These are phyloP conservation scores for Drosophila mercatorum DNA, from an alignment of 2,888 invertebrate genomes.

Conservation along the genomic window DNA sequence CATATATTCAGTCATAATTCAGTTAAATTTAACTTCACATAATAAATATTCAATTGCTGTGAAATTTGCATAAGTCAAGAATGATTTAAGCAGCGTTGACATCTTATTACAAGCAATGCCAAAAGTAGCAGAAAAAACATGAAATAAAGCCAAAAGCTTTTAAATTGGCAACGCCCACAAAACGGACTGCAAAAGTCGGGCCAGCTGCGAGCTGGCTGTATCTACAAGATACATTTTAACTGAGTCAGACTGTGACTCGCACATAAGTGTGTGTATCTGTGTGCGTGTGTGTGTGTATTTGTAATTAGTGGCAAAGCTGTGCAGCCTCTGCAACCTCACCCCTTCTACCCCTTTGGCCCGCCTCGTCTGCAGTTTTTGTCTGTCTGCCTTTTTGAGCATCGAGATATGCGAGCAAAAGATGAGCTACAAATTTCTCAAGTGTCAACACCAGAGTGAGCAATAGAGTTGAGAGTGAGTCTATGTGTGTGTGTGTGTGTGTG, in stretches of 20 bases:
- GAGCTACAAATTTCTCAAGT: conserved; percentile 85
- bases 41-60: conserved; percentile 31
- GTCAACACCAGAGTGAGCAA: conserved; percentile 82
- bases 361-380: conserved; percentile 67
- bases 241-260: conserved; percentile 21
- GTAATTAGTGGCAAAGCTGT: conserved; percentile 71
- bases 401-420: conserved; percentile 77
- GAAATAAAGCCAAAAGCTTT: conserved; percentile 13
- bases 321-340: background rate
- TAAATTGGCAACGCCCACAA: conserved; percentile 36
- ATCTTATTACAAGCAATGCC: conserved; percentile 73
- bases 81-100: conserved; percentile 73
- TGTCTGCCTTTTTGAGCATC: conserved; percentile 54
- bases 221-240: conserved; percentile 58
- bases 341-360: background rate
- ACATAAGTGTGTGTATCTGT: conserved; percentile 2
- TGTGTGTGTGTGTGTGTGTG: conserved; percentile 8
- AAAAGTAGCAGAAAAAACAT: conserved; percentile 41
- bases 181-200: conserved; percentile 22
- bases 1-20: background rate
- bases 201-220: conserved; percentile 25
- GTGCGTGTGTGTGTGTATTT: conserved; percentile 33
- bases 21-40: background rate
- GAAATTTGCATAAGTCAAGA: conserved; percentile 31
- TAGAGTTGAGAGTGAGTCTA: conserved; percentile 21